phyloP scores from a whole-genome alignment of 2,113 vertebrate genomes.

The Menura novaehollandiae region DNA sequence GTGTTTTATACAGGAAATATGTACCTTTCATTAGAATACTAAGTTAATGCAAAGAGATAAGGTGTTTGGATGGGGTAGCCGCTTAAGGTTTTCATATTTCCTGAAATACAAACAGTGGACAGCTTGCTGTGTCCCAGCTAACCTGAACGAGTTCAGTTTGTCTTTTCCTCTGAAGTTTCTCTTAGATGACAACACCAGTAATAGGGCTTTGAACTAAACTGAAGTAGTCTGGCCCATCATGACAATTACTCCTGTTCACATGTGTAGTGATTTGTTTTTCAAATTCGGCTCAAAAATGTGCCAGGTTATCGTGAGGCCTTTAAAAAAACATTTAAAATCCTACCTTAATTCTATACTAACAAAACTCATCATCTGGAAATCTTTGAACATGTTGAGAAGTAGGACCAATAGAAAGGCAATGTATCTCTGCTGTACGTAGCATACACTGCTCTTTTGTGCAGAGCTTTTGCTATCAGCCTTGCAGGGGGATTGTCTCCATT shows the following conservation, averaged over 20 bases:
- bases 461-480: conserved; percentile 42
- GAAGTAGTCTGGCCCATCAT: background rate
- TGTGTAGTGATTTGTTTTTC: background rate
- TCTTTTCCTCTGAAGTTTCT: background rate
- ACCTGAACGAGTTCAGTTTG: background rate
- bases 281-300: background rate
- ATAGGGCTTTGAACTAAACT: background rate
- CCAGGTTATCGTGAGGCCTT: background rate
- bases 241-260: background rate
- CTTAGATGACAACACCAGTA: background rate
- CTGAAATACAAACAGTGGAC: background rate
- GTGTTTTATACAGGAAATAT: background rate
- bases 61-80: background rate
- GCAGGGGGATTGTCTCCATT: conserved; percentile 56
- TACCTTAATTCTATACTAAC: background rate
- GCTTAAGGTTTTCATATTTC: background rate
- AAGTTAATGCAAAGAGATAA: background rate
- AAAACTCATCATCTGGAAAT: background rate
- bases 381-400: background rate
- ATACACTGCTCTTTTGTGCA: conserved; percentile 35
- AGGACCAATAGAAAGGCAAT: background rate
- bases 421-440: background rate
- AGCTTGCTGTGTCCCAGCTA: background rate
- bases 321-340: background rate
- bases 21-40: background rate